A percentile compares a stretch with the other conserved stretches of the same genome.
Conservation (phyloP, 2,888 invertebrate genomes). For the Eupithecia inturbata region DNA sequence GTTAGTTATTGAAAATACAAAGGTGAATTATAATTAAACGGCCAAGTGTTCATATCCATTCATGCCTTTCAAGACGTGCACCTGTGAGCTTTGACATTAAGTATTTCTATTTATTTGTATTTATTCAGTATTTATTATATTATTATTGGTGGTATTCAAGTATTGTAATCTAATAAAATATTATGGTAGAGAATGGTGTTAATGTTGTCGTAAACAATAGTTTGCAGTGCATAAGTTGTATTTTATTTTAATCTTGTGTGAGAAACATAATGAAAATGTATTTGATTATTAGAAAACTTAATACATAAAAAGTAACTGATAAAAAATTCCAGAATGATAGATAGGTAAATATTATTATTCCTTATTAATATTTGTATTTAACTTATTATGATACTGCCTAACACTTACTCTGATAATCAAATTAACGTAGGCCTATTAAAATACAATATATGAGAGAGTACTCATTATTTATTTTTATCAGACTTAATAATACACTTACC, state of each 20-base stretch:
- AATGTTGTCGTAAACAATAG: not conserved
- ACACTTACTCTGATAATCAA: not conserved
- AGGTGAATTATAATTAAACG: slow-evolving; percentile 5
- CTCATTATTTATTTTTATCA: not conserved
- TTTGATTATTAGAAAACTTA: not conserved
- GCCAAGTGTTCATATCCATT: not conserved
- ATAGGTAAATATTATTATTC: no score
- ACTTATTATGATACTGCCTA: not conserved
- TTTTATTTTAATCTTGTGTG: not conserved
- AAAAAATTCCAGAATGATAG: not conserved
- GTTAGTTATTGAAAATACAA: slow-evolving; percentile 9
- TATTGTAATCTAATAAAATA: not conserved
- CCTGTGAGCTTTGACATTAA: not conserved
- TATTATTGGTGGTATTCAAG: not conserved
- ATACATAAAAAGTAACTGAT: not conserved
- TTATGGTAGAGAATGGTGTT: not conserved
- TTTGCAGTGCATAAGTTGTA: not conserved
- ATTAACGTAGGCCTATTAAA: not conserved
- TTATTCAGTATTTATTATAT: not conserved
- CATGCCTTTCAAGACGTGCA: not conserved
- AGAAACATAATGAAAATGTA: not conserved
- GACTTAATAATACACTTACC: slow-evolving; percentile 58
- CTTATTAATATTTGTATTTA: no score
- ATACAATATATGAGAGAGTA: not conserved
- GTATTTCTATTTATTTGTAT: not conserved